phyloP scores from a whole-genome alignment of 2,888 invertebrate species.

The Mythimna loreyi region DNA sequence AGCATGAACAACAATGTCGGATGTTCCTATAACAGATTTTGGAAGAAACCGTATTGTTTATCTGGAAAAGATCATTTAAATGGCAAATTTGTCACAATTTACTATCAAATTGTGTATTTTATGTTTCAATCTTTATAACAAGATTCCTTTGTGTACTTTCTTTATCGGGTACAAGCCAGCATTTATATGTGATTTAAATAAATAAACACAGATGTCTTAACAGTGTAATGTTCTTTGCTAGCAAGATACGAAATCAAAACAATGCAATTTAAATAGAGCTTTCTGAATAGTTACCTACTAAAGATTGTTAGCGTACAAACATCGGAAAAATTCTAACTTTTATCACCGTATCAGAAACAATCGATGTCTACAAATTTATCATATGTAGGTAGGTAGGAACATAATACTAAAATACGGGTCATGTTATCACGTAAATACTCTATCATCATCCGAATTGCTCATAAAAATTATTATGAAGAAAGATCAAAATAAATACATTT shows the following conservation, averaged over 20 bases:
- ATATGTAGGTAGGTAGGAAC: background rate
- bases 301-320: slow-evolving; percentile 21
- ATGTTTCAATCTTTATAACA: background rate
- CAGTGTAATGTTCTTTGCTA: background rate
- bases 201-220: slow-evolving; percentile 4
- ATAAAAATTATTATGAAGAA: background rate
- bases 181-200: background rate
- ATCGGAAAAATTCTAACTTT: background rate
- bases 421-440: background rate
- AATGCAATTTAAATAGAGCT: slow-evolving; percentile 8
- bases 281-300: slow-evolving; percentile 21
- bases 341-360: background rate
- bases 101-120: background rate
- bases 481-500: slow-evolving; percentile 10
- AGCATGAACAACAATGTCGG: slow-evolving; percentile 20
- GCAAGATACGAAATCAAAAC: background rate
- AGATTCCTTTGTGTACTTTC: background rate
- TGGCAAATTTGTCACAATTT: background rate
- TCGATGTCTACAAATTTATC: background rate
- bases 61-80: slow-evolving; percentile 14
- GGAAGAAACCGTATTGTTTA: slow-evolving; percentile 11
- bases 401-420: slow-evolving; percentile 1
- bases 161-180: background rate
- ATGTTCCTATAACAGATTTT: slow-evolving; percentile 31
- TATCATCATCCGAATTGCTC: background rate